phyloP scores from a whole-genome alignment of 1,140 invertebrate genomes.

The Globodera ellingtonae region DNA sequence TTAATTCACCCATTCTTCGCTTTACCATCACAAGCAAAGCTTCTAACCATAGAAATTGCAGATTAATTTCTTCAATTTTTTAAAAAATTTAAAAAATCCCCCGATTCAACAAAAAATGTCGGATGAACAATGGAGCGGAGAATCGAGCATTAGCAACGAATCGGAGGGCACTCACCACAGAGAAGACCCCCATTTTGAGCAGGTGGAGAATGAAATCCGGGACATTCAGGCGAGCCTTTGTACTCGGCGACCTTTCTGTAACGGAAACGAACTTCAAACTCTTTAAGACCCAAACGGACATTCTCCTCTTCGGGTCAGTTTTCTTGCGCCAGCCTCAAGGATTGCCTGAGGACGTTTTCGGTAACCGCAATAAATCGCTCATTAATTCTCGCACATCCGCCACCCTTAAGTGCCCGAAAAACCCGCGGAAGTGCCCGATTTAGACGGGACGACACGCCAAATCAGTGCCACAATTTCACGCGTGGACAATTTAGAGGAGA shows the following conservation, averaged over 20 bases:
- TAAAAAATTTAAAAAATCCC: neutral
- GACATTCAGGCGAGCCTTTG: conserved; percentile 10
- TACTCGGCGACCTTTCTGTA: neutral
- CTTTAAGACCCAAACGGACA: conserved; percentile 14
- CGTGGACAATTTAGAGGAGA: conserved; percentile 28
- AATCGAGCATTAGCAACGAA: neutral
- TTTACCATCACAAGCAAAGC: neutral
- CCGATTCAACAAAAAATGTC: neutral
- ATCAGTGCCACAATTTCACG: conserved; percentile 31
- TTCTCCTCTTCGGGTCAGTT: conserved; percentile 36
- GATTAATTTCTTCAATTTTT: neutral
- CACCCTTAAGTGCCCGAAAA: conserved; percentile 30
- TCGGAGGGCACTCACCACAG: neutral
- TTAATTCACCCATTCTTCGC: neutral
- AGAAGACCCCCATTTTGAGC: conserved; percentile 31
- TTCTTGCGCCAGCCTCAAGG: conserved; percentile 31
- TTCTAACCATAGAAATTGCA: too few species aligned
- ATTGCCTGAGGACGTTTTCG: conserved; percentile 14
- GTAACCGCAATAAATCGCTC: neutral
- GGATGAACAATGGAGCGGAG: neutral
- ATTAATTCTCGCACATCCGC: neutral
- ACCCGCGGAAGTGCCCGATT: conserved; percentile 29
- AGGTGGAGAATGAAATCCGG: conserved; percentile 24
- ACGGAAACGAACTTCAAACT: too few species aligned
- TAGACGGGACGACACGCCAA: conserved; percentile 20